Conservation (phyloP, 2,888 invertebrate species). For the Sesia apiformis region DNA sequence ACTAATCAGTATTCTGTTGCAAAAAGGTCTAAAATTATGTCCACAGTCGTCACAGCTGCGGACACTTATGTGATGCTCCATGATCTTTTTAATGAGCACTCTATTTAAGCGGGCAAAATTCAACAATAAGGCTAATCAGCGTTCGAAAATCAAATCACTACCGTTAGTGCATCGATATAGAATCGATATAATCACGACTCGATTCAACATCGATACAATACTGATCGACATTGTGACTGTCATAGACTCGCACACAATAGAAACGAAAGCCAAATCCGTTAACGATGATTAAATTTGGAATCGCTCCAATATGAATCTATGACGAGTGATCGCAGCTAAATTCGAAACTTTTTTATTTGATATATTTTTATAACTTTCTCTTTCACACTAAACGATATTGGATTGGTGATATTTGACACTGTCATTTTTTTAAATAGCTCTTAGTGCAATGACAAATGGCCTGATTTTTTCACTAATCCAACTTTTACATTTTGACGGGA, state of each 20-base stretch:
- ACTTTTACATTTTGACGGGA: too few species aligned
- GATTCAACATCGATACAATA: constrained; percentile 40
- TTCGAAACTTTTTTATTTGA: constrained; percentile 16
- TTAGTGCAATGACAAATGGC: too few species aligned
- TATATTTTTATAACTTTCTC: not conserved
- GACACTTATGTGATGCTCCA: not conserved
- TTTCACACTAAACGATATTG: not conserved
- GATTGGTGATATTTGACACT: too few species aligned
- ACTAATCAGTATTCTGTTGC: constrained; percentile 15
- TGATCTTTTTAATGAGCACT: constrained; percentile 34
- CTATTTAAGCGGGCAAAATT: constrained; percentile 22
- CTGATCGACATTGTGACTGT: constrained; percentile 63
- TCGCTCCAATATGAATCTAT: constrained; percentile 4
- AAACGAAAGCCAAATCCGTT: constrained; percentile 60
- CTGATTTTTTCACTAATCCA: too few species aligned
- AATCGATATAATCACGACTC: constrained; percentile 49
- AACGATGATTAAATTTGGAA: constrained; percentile 51
- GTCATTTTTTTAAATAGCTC: too few species aligned
- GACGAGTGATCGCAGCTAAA: not conserved
- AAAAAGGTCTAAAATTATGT: not conserved
- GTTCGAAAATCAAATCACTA: constrained; percentile 43
- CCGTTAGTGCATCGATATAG: constrained; percentile 27
- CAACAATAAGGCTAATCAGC: constrained; percentile 60
- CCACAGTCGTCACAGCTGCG: not conserved
- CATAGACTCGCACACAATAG: constrained; percentile 49